A percentile compares a stretch with the other conserved stretches of the same genome.
Evolutionary conservation across 1,140 invertebrate species (phyloP).

Genomic region (Meloidogyne exigua): DNA sequence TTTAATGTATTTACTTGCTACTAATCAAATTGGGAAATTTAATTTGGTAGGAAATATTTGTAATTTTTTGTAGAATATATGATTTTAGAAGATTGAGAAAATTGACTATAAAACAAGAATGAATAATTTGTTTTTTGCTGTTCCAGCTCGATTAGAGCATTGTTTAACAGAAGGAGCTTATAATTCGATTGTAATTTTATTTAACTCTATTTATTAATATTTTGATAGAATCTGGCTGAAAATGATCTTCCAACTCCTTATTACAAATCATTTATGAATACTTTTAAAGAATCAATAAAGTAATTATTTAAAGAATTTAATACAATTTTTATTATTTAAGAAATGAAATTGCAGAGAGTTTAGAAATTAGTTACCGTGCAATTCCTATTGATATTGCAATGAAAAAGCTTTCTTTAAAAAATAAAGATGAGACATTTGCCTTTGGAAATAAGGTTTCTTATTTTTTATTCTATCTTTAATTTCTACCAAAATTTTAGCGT

Average conservation of each 20-base stretch:
- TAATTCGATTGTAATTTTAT: neutral
- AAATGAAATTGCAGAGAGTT: neutral
- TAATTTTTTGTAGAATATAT: neutral
- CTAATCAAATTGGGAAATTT: neutral
- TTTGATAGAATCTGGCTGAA: neutral
- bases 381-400: constrained; percentile 2
- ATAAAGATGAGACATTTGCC: neutral
- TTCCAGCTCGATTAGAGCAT: neutral
- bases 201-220: neutral
- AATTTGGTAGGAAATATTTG: neutral
- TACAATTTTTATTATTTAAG: neutral
- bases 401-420: neutral
- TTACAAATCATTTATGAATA: neutral
- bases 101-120: neutral
- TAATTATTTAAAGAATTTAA: neutral
- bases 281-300: neutral
- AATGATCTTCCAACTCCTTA: neutral
- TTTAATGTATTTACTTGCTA: neutral
- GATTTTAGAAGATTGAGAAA: neutral
- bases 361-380: neutral
- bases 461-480: too few relatives aligned
- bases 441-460: neutral
- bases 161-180: neutral
- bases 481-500: neutral
- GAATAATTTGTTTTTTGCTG: neutral